These are phyloP conservation scores for Sorex maritimensis DNA, from an alignment of 2,797 vertebrate genomes.

Conservation along the genomic window DNA sequence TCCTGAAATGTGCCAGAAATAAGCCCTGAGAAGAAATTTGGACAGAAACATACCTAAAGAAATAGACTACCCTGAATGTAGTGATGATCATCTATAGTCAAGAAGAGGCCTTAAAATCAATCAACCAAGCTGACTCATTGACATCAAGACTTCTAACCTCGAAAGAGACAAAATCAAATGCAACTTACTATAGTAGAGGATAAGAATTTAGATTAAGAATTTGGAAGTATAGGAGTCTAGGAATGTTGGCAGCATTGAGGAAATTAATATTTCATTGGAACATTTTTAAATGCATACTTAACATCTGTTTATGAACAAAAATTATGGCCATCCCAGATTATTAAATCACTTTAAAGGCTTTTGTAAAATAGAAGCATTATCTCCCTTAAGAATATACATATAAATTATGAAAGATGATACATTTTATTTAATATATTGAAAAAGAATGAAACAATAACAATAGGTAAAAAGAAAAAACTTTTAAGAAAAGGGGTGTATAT, in stretches of 20 bases:
- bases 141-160: too few species aligned
- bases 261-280: neutral
- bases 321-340: neutral
- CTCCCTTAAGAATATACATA: neutral
- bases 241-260: neutral
- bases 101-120: too few species aligned
- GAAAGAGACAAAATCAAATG: neutral
- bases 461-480: neutral
- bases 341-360: neutral
- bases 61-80: too few species aligned
- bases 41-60: too few species aligned
- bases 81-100: too few species aligned
- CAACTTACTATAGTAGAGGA: neutral
- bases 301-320: slow-evolving; percentile 1
- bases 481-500: neutral
- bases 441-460: neutral
- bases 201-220: neutral
- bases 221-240: neutral
- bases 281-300: neutral
- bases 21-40: too few species aligned
- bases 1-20: too few species aligned
- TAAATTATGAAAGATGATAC: neutral
- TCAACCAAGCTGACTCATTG: too few species aligned
- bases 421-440: neutral
- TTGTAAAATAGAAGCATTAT: neutral